Evolutionary conservation across 1,140 invertebrate species (phyloP), one percentile per base, ranked within the genome.

Genomic region (Colletes gigas): DNA sequence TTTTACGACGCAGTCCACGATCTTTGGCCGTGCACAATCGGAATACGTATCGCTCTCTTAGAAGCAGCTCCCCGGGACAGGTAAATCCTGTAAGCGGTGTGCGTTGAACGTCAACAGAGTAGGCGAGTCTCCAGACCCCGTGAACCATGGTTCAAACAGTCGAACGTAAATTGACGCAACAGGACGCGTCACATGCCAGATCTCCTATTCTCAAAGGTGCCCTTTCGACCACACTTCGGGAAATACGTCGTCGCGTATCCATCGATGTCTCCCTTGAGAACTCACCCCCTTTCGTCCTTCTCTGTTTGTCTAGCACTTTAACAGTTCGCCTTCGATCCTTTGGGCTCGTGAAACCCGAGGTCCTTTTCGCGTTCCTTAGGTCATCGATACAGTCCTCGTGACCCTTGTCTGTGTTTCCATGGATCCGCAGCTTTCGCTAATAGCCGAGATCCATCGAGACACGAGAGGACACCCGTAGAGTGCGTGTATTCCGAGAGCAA

Each of bases 261-360:
- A 57, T 69, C 57, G 54, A 21, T 60, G 39, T n/a, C 71, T 30
- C 71, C 74, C 74, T 83, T 59, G 71, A 73, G 68, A 60, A 74
- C 47, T 75, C 73, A 81, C 41, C 59, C 72, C 75, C 30, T 57
- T 30, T 30, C 30, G 30, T 1, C 52, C 60, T 77, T 19, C 54
- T 19, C 84, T 90, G 84, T 91, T 91, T 91, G 87, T 83, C 70
- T 84, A 88, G 82, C 89, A 90, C 90, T 91, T 85, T 87, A 90
- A 86, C 85, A 81, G 86, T 60, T 77, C 67, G 59, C 63, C 80
- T 77, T 66, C 71, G 74, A 88, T 82, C 41, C 72, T 72, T 55
- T 52, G 62, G 59, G 47, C 77, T 68, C 72, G 62, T 47, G 52
- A 59, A 81, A 70, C 15, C 47, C 30, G 52, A 60, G 52, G 67